Conservation (phyloP, 1,140 invertebrate genomes). For the Calliopsis andreniformis region DNA sequence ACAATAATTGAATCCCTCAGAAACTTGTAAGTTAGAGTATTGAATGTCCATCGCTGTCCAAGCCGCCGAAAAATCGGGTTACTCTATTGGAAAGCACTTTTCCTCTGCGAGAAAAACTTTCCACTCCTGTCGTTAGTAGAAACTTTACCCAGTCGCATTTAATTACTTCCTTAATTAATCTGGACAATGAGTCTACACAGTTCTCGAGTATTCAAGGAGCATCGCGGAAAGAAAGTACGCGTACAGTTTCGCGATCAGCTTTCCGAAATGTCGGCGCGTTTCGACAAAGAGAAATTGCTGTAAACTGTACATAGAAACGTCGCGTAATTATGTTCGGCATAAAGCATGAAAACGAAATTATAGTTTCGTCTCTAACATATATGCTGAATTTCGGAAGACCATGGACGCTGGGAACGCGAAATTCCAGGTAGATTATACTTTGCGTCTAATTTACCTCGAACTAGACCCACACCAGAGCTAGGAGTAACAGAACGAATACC, state of each 20-base stretch:
- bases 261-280: neutral
- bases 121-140: neutral
- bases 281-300: neutral
- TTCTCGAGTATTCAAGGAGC: constrained; percentile 4
- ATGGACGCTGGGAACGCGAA: neutral
- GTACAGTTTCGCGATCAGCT: neutral
- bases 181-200: neutral
- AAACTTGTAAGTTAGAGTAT: too few relatives aligned
- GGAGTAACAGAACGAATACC: neutral
- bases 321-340: constrained; percentile 6
- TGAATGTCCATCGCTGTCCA: too few relatives aligned
- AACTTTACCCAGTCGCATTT: constrained; percentile 20
- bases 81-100: neutral
- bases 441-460: constrained; percentile 16
- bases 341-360: constrained; percentile 8
- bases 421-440: constrained; percentile 5
- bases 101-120: constrained; percentile 11
- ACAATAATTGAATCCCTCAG: too few relatives aligned
- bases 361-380: neutral
- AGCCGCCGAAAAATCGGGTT: constrained; percentile 32
- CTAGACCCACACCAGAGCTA: neutral
- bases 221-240: neutral
- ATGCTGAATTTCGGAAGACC: neutral
- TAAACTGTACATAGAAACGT: neutral
- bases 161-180: constrained; percentile 50